A percentile compares a stretch with the other conserved stretches of the same genome.
phyloP scores from a whole-genome alignment of 2,113 vertebrate species.

The Noturus placidus region DNA sequence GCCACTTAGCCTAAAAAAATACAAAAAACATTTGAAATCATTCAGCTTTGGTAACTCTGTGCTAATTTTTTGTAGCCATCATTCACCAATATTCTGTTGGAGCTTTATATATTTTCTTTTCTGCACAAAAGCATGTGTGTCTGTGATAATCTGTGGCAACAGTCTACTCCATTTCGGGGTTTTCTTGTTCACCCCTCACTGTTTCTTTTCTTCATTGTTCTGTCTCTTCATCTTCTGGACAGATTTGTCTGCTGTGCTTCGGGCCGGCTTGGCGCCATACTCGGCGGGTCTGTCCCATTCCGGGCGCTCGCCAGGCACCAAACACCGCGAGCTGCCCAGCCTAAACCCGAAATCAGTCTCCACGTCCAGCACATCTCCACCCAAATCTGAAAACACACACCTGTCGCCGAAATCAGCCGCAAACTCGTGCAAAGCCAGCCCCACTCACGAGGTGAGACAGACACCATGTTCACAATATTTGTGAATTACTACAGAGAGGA shows the following conservation, averaged over 20 bases:
- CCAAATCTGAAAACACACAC: conserved; percentile 69
- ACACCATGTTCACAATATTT: background rate
- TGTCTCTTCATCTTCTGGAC: background rate
- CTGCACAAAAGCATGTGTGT: background rate
- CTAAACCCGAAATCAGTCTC: conserved; percentile 73
- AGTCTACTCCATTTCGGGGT: background rate
- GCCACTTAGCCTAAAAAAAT: background rate
- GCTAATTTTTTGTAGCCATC: background rate
- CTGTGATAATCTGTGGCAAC: background rate
- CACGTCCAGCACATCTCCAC: conserved; percentile 64
- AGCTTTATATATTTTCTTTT: background rate
- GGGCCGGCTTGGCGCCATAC: conserved; percentile 65
- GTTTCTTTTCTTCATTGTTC: background rate
- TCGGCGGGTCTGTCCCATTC: conserved; percentile 63
- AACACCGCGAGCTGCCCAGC: conserved; percentile 72
- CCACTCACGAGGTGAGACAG: conserved; percentile 86
- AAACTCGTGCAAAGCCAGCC: conserved; percentile 81
- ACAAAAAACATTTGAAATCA: background rate
- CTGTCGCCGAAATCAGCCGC: conserved; percentile 69
- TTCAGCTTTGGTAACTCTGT: background rate
- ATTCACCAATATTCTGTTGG: background rate
- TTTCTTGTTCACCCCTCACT: background rate
- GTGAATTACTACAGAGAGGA: background rate
- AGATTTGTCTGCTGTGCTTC: conserved; percentile 69
- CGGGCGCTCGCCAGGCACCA: conserved; percentile 68